phyloP scores from a whole-genome alignment of 2,888 invertebrate genomes.

The Plutella xylostella region DNA sequence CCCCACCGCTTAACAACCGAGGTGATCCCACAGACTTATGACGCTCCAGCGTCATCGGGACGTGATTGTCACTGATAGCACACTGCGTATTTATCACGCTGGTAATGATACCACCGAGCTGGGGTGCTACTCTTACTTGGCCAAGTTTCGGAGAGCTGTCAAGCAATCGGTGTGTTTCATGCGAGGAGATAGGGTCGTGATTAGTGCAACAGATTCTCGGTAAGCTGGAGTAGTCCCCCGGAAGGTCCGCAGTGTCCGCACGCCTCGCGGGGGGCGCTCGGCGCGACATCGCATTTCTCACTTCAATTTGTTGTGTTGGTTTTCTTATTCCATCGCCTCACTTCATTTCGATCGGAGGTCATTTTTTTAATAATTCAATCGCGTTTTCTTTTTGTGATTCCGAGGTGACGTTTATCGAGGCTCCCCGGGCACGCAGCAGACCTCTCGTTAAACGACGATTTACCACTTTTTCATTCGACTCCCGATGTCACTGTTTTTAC shows the following conservation, averaged over 20 bases:
- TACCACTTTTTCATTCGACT: slow-evolving; percentile 56
- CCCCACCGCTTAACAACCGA: slow-evolving; percentile 31
- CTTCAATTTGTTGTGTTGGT: slow-evolving; percentile 61
- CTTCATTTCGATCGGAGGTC: slow-evolving; percentile 52
- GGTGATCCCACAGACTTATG: slow-evolving; percentile 55
- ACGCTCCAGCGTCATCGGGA: slow-evolving; percentile 31
- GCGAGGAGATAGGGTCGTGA: too few species aligned
- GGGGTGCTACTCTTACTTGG: too few species aligned
- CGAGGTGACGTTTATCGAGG: slow-evolving; percentile 62
- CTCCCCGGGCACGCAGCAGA: slow-evolving; percentile 49
- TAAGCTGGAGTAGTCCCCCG: too few species aligned
- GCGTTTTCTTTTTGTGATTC: slow-evolving; percentile 57
- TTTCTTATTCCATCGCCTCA: slow-evolving; percentile 48
- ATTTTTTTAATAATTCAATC: slow-evolving; percentile 42
- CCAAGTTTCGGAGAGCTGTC: too few species aligned
- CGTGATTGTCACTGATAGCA: slow-evolving; percentile 43
- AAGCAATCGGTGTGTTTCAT: too few species aligned
- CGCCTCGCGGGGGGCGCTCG: slow-evolving; percentile 47
- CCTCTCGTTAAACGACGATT: slow-evolving; percentile 57
- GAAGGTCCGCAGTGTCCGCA: background rate
- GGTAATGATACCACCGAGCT: slow-evolving; percentile 40
- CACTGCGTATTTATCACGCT: slow-evolving; percentile 47
- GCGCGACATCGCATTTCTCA: slow-evolving; percentile 60
- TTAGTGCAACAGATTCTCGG: too few species aligned
- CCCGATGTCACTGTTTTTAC: slow-evolving; percentile 61